phyloP scores from a whole-genome alignment of 1,140 invertebrate species.

The Charaxes varanes region DNA sequence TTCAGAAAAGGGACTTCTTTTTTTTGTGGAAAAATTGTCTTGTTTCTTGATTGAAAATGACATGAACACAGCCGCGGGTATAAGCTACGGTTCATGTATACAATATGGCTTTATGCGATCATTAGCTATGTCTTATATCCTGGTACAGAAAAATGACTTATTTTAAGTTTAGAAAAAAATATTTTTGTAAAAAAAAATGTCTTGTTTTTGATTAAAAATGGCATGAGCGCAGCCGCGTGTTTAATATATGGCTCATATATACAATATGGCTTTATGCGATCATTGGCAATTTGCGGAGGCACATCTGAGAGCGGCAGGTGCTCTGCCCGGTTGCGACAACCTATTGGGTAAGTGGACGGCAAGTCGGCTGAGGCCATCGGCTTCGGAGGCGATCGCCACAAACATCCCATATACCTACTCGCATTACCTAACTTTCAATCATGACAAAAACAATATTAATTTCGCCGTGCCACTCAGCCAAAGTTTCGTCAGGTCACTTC shows the following conservation, averaged over 20 bases:
- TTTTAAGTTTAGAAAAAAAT: no score
- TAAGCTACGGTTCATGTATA: no score
- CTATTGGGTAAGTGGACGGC: constrained; percentile 61
- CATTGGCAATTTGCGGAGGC: constrained; percentile 49
- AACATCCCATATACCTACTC: constrained; percentile 52
- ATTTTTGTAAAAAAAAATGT: no score
- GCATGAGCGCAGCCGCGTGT: no score
- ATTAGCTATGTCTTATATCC: no score
- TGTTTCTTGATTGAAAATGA: no score
- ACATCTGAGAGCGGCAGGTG: constrained; percentile 52
- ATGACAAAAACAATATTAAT: constrained; percentile 62
- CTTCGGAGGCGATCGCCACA: constrained; percentile 54
- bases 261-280: constrained; percentile 35
- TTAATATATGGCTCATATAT: no score
- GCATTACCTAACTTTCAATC: constrained; percentile 50
- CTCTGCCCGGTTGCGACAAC: constrained; percentile 64
- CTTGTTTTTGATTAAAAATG: no score
- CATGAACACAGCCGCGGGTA: no score
- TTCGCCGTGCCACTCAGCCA: constrained; percentile 27
- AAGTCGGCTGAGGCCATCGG: constrained; percentile 56
- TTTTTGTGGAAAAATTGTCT: no score
- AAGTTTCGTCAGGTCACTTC: constrained; percentile 23
- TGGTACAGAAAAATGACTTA: no score
- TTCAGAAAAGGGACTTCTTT: no score
- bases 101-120: constrained; percentile 35